Conservation (phyloP, 2,888 invertebrate genomes). For the Lacanobia oleracea region DNA sequence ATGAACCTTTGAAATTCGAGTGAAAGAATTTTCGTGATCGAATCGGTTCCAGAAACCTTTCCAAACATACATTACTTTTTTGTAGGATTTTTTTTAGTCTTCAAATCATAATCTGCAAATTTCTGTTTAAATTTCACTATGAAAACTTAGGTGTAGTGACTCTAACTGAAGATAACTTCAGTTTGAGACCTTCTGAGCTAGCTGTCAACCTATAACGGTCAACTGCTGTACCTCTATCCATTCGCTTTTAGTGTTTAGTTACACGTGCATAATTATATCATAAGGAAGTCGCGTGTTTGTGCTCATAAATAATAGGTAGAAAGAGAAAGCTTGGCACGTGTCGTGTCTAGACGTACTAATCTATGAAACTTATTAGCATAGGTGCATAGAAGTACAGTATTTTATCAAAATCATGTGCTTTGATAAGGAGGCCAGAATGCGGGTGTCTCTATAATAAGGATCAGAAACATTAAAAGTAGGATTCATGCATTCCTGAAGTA, state of each 20-base stretch:
- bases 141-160: too few species aligned
- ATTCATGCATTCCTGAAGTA: not conserved
- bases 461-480: conserved; percentile 10
- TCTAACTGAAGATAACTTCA: too few species aligned
- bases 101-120: too few species aligned
- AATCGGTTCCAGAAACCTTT: too few species aligned
- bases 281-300: conserved; percentile 26
- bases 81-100: too few species aligned
- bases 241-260: not conserved
- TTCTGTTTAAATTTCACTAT: too few species aligned
- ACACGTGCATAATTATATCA: conserved; percentile 24
- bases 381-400: conserved; percentile 17
- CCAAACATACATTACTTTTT: too few species aligned
- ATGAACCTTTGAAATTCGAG: too few species aligned
- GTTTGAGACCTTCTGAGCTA: too few species aligned
- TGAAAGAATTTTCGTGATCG: too few species aligned
- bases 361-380: conserved; percentile 48
- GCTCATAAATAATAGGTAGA: conserved; percentile 34
- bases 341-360: conserved; percentile 39
- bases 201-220: too few species aligned
- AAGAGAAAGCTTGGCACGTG: conserved; percentile 46
- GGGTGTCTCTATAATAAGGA: conserved; percentile 13
- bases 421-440: conserved; percentile 24
- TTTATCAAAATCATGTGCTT: conserved; percentile 29
- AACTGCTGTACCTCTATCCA: too few species aligned